These are phyloP conservation scores for Paguma larvata DNA, from an alignment of 2,797 vertebrate genomes.

Conservation along the genomic window DNA sequence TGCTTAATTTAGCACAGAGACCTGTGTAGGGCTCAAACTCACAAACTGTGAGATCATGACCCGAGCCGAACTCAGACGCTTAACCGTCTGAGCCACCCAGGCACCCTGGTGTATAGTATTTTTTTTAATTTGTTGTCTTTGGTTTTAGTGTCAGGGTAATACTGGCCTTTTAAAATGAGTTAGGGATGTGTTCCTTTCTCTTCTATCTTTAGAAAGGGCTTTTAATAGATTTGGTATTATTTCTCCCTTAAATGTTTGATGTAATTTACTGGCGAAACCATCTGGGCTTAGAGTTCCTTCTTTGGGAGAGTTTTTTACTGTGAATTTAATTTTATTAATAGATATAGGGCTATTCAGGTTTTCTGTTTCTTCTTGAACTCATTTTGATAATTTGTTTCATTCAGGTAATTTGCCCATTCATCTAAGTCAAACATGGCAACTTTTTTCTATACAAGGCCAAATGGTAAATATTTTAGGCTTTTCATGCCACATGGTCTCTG, in stretches of 20 bases:
- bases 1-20: too few relatives aligned
- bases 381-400: conserved; percentile 1
- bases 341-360: background rate
- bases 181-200: background rate
- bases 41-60: too few relatives aligned
- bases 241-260: background rate
- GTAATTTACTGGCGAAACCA: background rate
- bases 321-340: background rate
- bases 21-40: too few relatives aligned
- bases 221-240: background rate
- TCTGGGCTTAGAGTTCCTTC: background rate
- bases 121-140: background rate
- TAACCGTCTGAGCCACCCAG: too few relatives aligned
- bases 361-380: background rate
- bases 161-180: background rate
- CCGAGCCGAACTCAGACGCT: too few relatives aligned
- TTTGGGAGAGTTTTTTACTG: background rate
- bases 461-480: background rate
- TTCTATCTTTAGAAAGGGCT: background rate
- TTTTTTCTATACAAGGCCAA: background rate
- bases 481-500: background rate
- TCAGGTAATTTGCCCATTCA: background rate
- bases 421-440: background rate
- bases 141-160: background rate
- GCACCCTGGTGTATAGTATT: too few relatives aligned